Evolutionary conservation across 2,888 invertebrate genomes (phyloP), one percentile per base, ranked within the genome.

Genomic region (Cantharis nigra): DNA sequence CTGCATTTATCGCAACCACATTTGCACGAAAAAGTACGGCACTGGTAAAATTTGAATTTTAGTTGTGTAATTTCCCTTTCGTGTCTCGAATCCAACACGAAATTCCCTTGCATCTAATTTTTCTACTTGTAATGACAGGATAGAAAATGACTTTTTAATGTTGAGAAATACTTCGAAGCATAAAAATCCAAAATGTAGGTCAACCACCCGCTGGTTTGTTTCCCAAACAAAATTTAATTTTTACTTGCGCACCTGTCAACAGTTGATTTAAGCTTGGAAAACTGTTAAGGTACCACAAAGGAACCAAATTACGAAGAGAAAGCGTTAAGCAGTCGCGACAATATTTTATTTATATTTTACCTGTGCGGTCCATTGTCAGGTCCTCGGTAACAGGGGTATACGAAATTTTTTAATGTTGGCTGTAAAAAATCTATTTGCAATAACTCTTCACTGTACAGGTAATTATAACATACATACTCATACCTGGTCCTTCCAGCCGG

Each of bases 221-320:
- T 72, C 64, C 28, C 62, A 71, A 72, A 72, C 72, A 72, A 20
- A 62, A 33, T 33, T 64, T 64, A 16, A 18, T 7, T 63, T 30
- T 26, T 20, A 64, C 14, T 73, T 67, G n/a, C 67, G 13, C 49
- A 65, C 73, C 73, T 67, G 73, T 73, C 73, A 69, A 65, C 67
- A 62, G 49, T 69, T 69, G 73, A 73, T 73, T 73, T 73, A 73
- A 73, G 26, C 69, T n/a, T 72, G 63, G 63, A 26, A 70, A 70
- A 33, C n/a, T 23, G 11, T 49, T 67, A 13, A 67, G 65, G 18
- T 67, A n/a, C 26, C n/a, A 26, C 26, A 67, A 67, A 67, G 18
- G 20, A 67, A 67, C 9, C 3, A 67, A 67, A 67, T 18, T 67
- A 67, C 9, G 14, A 64, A 26, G 65, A 67, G 65, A 67, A 67